phyloP scores from a whole-genome alignment of 2,797 vertebrate species.

The Staurois parvus region DNA sequence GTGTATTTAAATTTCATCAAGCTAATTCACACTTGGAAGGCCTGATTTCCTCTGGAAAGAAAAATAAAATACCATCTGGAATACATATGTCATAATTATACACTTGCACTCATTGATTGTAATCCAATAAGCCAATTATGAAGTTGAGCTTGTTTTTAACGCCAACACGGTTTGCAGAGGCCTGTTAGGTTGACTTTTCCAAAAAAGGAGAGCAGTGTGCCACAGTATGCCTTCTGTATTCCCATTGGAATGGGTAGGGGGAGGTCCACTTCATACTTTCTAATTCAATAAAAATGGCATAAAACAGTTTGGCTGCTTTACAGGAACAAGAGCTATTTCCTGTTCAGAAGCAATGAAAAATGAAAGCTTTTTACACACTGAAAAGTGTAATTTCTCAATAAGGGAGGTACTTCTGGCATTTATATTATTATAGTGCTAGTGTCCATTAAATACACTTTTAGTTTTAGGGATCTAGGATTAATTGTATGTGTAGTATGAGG shows the following conservation, averaged over 20 bases:
- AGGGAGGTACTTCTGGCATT: not conserved
- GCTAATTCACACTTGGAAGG: constrained; percentile 56
- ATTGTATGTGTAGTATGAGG: too few relatives aligned
- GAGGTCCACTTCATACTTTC: constrained; percentile 23
- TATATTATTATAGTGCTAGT: not conserved
- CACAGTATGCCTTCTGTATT: constrained; percentile 11
- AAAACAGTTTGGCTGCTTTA: constrained; percentile 16
- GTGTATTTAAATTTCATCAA: constrained; percentile 47
- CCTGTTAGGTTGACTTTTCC: constrained; percentile 14
- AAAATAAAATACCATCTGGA: constrained; percentile 56
- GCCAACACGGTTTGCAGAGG: constrained; percentile 32
- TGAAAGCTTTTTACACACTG: not conserved
- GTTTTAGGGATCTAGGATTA: too few relatives aligned
- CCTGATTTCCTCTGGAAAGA: constrained; percentile 48
- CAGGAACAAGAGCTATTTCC: not conserved
- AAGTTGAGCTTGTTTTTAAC: constrained; percentile 32
- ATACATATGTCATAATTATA: constrained; percentile 52
- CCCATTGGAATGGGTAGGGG: not conserved
- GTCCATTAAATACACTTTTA: too few relatives aligned
- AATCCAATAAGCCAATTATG: constrained; percentile 55
- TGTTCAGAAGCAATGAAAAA: constrained; percentile 1
- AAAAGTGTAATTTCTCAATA: not conserved
- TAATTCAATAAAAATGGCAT: constrained; percentile 16
- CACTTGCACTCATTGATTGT: constrained; percentile 40
- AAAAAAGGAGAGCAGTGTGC: constrained; percentile 34